Evolutionary conservation across 2,888 invertebrate genomes (phyloP), one percentile per base, ranked within the genome.

Genomic region (Cephus pulcher): DNA sequence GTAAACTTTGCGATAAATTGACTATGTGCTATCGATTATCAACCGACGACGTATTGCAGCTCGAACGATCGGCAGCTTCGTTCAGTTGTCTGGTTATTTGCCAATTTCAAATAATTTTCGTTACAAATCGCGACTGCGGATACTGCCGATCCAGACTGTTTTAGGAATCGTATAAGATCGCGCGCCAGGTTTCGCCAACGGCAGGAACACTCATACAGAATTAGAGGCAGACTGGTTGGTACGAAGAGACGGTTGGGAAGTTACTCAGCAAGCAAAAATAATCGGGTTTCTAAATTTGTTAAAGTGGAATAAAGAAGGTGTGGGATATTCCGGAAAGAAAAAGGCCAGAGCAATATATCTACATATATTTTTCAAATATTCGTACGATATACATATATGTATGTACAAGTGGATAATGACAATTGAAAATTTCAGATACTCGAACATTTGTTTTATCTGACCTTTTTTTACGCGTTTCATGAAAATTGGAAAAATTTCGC

Each of bases 211-310:
- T 9, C n/a, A 3, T 9, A 32, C 71, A 1, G 32, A 71, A 71
- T 32, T 71, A 33, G 71, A 71, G 71, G 71, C 12, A 71, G 71
- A 71, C 32, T 33, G 71, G 71, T 12, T 1, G 71, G 71, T 71
- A 71, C 71, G 71, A 12, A 15, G 12, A 32, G 71, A 71, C 71
- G 71, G 71, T 23, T 2, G 32, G 12, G 32, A 71, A 71, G 6
- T 71, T 71, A 71, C 71, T 71, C 71, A 71, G 71, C 71, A 32
- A 71, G 71, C 71, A 71, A 71, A 71, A 71, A 71, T 71, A 71
- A 71, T 71, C 71, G 71, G 15, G 32, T 6, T 71, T 71, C 71
- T 71, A 71, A 71, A 71, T 71, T 12, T 32, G 33, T 71, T 70
- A 70, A 70, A 70, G 30, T 70, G 70, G 70, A 30, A 30, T 70